Evolutionary conservation across 2,113 vertebrate genomes (phyloP), one percentile per base, ranked within the genome.

Genomic region (Thalassoma bifasciatum): DNA sequence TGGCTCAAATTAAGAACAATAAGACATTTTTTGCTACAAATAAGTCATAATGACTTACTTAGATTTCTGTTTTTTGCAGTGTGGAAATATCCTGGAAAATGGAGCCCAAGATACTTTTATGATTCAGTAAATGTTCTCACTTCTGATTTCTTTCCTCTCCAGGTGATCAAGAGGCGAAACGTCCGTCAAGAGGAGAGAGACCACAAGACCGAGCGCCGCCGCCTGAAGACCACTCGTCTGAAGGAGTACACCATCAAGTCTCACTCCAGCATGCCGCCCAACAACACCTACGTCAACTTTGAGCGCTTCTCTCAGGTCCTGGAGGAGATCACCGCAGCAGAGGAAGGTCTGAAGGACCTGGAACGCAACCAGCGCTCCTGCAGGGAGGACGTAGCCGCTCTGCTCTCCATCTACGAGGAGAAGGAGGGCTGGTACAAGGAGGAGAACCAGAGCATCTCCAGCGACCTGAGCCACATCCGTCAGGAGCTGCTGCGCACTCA

Each of bases 231-330:
- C 0, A 96, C 97, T 0, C 97, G 98, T 30, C 94, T 99, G 73
- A 99, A 99, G 93, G 98, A 99, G 87, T 99, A 99, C 94, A 99
- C 98, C 83, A 97, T 99, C 93, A 99, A 99, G 80, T 99, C 98
- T 0, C 98, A 99, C 91, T 99, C 98, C 14, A 99, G 98, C 94
- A 98, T 99, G 98, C 98, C 97, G 0, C 98, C 98, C 42, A 99
- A 99, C 94, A 99, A 98, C 91, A 98, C 96, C 19, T 99, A 99
- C 78, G 90, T 96, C 91, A 99, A 96, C 94, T 99, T 99, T 0
- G 98, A 99, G 93, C 96, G 98, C 87, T 99, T 99, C 94, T 98
- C 98, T 46, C 95, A 94, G 75, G 98, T 99, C 63, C 94, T 98
- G 44, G 98, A 98, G 91, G 97, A 98, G 89, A 96, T 99, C 51